Evolutionary conservation across 2,797 vertebrate species (phyloP).

Genomic region (Phrynocephalus forsythii): DNA sequence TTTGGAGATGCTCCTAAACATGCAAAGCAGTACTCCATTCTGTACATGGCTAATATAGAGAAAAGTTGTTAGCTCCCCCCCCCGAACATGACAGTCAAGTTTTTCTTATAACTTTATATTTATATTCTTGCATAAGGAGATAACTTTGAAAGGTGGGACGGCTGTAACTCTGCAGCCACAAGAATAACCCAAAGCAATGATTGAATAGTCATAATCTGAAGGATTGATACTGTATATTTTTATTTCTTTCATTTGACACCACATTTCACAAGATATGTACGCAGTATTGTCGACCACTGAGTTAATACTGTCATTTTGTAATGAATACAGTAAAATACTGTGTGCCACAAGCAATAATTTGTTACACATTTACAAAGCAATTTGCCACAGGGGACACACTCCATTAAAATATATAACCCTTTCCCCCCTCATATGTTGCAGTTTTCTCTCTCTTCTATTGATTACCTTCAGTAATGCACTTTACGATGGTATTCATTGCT

Average conservation of each 20-base stretch:
- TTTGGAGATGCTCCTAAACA: not conserved
- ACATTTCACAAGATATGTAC: conserved; percentile 86
- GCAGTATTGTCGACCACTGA: conserved; percentile 78
- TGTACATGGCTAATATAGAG: not conserved
- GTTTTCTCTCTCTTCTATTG: conserved; percentile 30
- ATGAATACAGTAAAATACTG: conserved; percentile 67
- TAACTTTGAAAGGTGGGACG: not conserved
- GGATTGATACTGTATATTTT: conserved; percentile 73
- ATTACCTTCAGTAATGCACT: conserved; percentile 32
- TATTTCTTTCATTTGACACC: conserved; percentile 90
- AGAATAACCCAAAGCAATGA: fast-evolving
- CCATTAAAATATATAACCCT: conserved; percentile 55
- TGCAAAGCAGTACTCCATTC: not conserved
- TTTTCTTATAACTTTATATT: not conserved
- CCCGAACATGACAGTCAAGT: not conserved
- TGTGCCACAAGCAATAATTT: conserved; percentile 69
- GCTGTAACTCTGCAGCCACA: not conserved
- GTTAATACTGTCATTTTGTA: conserved; percentile 60
- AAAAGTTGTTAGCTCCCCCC: too few relatives aligned
- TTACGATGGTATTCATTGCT: conserved; percentile 39
- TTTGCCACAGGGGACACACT: conserved; percentile 67
- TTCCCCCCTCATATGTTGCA: conserved; percentile 39
- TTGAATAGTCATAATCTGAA: not conserved
- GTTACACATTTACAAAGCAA: conserved; percentile 60
- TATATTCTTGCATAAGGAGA: not conserved